These are phyloP conservation scores for Monochamus alternatus DNA, from an alignment of 2,888 invertebrate species.

Conservation along the genomic window DNA sequence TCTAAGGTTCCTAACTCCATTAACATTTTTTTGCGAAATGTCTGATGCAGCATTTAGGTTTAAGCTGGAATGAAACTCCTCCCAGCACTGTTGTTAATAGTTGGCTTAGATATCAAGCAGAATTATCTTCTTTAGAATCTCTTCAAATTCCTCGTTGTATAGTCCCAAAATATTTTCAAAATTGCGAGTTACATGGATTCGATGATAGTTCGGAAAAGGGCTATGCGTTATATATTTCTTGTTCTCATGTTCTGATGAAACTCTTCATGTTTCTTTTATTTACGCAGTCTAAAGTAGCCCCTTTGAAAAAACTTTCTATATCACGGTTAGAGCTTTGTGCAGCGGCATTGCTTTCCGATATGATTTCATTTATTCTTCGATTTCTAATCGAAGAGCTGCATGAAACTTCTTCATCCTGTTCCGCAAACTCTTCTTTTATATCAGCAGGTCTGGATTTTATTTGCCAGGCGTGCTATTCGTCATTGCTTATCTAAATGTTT, in stretches of 20 bases:
- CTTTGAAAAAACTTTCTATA: not conserved
- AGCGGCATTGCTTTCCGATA: not conserved
- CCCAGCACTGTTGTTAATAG: not conserved
- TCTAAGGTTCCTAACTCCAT: not conserved
- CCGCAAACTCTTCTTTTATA: not conserved
- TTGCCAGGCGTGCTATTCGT: not conserved
- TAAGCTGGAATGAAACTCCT: not conserved
- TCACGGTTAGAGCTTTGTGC: not conserved
- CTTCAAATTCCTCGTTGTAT: not conserved
- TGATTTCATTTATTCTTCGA: not conserved
- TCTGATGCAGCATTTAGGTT: not conserved
- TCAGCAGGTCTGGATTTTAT: conserved; percentile 14
- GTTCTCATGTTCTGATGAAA: not conserved
- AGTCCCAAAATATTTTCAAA: not conserved
- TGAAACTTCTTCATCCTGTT: not conserved
- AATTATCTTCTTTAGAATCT: not conserved
- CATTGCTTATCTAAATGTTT: not conserved
- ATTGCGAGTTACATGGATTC: not conserved
- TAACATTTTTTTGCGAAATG: conserved; percentile 3
- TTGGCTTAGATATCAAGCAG: not conserved
- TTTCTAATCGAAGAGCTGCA: not conserved
- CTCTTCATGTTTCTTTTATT: not conserved
- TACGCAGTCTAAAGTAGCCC: not conserved
- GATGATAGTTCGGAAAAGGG: not conserved
- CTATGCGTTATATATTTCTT: not conserved